These are phyloP conservation scores for Chesias legatella DNA, from an alignment of 2,888 invertebrate genomes.

Conservation along the genomic window DNA sequence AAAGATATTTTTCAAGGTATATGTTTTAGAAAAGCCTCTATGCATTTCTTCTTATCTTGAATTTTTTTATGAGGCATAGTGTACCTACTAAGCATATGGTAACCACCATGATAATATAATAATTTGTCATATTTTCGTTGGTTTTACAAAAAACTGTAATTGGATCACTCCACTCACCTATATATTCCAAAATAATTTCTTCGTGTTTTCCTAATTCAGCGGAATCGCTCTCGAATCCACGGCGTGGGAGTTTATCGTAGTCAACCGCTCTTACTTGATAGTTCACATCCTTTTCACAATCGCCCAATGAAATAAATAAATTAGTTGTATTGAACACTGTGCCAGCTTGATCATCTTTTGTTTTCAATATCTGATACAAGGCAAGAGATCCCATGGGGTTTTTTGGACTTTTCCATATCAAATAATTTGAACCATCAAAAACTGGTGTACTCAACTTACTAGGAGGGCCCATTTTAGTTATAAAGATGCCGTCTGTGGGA, in stretches of 20 bases:
- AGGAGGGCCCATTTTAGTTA: constrained; percentile 83
- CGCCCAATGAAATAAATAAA: constrained; percentile 36
- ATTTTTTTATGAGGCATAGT: no score
- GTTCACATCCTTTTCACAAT: constrained; percentile 55
- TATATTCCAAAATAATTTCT: constrained; percentile 32
- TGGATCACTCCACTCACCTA: constrained; percentile 64
- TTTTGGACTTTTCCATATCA: constrained; percentile 75
- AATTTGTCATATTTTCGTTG: constrained; percentile 50
- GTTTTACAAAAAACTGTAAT: constrained; percentile 51
- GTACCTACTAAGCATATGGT: no score
- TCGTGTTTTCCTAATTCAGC: neutral
- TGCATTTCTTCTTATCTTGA: no score
- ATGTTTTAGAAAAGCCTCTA: no score
- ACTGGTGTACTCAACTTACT: constrained; percentile 55
- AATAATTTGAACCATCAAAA: constrained; percentile 42
- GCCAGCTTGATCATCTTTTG: constrained; percentile 47
- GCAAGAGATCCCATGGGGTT: constrained; percentile 76
- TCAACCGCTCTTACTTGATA: constrained; percentile 68
- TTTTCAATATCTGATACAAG: constrained; percentile 76
- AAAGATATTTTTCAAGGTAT: no score
- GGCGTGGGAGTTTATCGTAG: constrained; percentile 50
- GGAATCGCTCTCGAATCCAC: constrained; percentile 50
- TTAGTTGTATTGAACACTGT: constrained; percentile 45
- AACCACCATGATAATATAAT: constrained; percentile 51
- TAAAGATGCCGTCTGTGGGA: constrained; percentile 66